Conservation (phyloP, 1,140 invertebrate genomes). For the Polyergus mexicanus region DNA sequence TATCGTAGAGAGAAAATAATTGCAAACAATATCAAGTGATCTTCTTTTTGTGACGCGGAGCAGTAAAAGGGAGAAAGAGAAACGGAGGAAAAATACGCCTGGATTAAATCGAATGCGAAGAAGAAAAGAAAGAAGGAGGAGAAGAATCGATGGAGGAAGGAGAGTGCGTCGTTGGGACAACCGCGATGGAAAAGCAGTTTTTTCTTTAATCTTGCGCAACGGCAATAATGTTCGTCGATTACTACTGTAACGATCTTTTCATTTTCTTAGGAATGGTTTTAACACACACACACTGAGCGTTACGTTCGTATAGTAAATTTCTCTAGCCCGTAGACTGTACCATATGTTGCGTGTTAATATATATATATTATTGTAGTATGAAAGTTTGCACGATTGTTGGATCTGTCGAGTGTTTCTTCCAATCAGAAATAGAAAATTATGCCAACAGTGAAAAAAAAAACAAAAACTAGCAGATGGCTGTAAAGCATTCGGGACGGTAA, state of each 20-base stretch:
- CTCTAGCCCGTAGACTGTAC: slow-evolving; percentile 68
- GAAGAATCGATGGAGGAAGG: slow-evolving; percentile 12
- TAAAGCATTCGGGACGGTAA: neutral
- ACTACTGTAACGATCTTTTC: slow-evolving; percentile 60
- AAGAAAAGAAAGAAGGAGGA: neutral
- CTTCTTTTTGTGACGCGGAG: slow-evolving; percentile 58
- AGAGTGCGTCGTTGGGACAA: slow-evolving; percentile 14
- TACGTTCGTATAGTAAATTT: slow-evolving; percentile 66
- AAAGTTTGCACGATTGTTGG: neutral
- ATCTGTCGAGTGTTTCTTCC: slow-evolving; percentile 53
- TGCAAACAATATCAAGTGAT: slow-evolving; percentile 43
- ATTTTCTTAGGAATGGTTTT: slow-evolving; percentile 71
- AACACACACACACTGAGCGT: slow-evolving; percentile 58
- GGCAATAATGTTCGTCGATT: slow-evolving; percentile 49
- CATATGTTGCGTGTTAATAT: slow-evolving; percentile 63
- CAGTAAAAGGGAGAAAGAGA: slow-evolving; percentile 56
- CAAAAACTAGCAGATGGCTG: neutral
- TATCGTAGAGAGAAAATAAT: slow-evolving; percentile 35
- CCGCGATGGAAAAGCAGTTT: slow-evolving; percentile 21
- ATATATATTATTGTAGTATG: slow-evolving; percentile 28
- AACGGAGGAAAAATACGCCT: slow-evolving; percentile 28
- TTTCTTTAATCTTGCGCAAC: slow-evolving; percentile 43
- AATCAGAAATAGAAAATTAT: slow-evolving; percentile 19
- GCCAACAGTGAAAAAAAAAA: neutral
- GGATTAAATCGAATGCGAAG: slow-evolving; percentile 40